A percentile compares a stretch with the other conserved stretches of the same genome.
phyloP scores from a whole-genome alignment of 1,140 invertebrate genomes.

The Ridgeia piscesae region DNA sequence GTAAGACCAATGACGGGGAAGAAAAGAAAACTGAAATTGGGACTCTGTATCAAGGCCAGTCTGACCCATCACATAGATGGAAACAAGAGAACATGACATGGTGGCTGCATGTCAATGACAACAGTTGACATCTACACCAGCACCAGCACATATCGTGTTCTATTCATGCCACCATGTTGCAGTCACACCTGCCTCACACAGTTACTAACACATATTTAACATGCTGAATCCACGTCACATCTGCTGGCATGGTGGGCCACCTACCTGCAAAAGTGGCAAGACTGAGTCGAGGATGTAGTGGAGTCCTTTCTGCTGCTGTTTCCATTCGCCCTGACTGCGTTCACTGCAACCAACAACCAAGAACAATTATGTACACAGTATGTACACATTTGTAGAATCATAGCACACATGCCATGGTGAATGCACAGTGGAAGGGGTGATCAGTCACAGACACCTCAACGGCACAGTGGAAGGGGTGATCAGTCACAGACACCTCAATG shows the following conservation, averaged over 20 bases:
- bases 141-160: no score
- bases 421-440: no score
- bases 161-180: neutral
- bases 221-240: neutral
- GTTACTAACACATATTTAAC: neutral
- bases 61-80: no score
- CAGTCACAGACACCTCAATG: neutral
- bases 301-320: slow-evolving; percentile 38
- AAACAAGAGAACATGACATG: no score
- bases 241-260: neutral
- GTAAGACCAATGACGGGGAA: no score
- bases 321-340: slow-evolving; percentile 28
- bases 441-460: neutral
- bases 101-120: no score
- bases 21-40: no score
- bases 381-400: neutral
- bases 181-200: neutral
- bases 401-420: no score
- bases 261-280: slow-evolving; percentile 51
- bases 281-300: slow-evolving; percentile 51
- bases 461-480: neutral
- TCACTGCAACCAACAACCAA: slow-evolving; percentile 38
- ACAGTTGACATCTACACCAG: no score
- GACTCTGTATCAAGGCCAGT: no score
- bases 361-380: neutral